Base-by-base conservation (phyloP, 2,113 vertebrate genomes). In the Erythrocercus mccallii region DNA sequence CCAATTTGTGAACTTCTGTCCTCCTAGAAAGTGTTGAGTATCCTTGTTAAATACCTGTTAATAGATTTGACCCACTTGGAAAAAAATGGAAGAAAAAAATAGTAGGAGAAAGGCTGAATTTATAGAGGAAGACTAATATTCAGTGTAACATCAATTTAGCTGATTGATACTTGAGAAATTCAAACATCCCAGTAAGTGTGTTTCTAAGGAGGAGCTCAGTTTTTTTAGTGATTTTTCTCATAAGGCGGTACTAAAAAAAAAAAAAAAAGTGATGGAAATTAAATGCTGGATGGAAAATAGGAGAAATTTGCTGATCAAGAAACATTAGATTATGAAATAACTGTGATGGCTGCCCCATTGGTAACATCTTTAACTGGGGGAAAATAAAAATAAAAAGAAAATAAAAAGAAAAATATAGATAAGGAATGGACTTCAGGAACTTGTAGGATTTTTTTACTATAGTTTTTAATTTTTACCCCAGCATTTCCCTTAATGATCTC, bases 391-490 rank as follows among this genome's bases (percentile, higher is more conserved):
- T 1, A 16, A 58, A 66, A 44, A 11, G 6, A 7, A 3, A 3
- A 42, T 4, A 31, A 21, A 35, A 42, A 33, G 2, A 42, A 64
- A 57, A 31, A 35, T 8, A 24, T 7, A 58, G 11, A 11, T 37
- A 4, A 62, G 15, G 10, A 85, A 53, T 18, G 10, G 57, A 74
- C 6, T 35, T 76, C 11, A 51, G 12, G 30, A 33, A 60, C 5
- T 47, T 33, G 6, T 28, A 68, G 6, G 22, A 15, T 3, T 33
- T 31, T 27, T 14, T 5, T 3, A 56, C 31, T 37, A 28, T 33
- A 5, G 4, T 8, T 42, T 56, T 19, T 31, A 10, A 10, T 33
- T 40, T 44, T 35, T 15, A 0, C 4, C 2, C 1, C 12, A 19
- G 0, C 1, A 16, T 9, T 68, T 53, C 40, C 69, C 27, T 54